These are phyloP conservation scores for Phyllotreta cruciferae DNA, from an alignment of 2,888 invertebrate species.

Conservation along the genomic window DNA sequence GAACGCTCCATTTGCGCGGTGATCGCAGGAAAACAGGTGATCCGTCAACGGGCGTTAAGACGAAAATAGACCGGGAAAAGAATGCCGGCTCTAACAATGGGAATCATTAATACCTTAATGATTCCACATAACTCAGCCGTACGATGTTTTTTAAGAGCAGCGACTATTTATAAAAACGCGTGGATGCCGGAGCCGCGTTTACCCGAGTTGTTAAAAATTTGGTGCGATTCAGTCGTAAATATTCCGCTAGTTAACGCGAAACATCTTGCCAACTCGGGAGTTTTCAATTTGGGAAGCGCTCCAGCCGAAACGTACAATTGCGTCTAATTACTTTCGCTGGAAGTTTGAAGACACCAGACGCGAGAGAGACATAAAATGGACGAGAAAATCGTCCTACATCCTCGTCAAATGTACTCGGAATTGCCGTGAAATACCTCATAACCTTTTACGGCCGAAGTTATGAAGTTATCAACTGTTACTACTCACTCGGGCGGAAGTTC, in stretches of 20 bases:
- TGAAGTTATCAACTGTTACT: constrained; percentile 27
- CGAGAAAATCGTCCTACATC: constrained; percentile 22
- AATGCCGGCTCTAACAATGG: constrained; percentile 19
- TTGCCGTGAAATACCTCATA: constrained; percentile 26
- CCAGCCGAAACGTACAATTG: constrained; percentile 16
- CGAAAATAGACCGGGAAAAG: constrained; percentile 21
- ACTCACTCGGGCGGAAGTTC: constrained; percentile 13
- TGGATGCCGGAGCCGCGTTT: neutral
- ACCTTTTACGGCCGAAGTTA: constrained; percentile 26
- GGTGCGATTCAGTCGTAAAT: too few species aligned
- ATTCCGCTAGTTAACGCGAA: neutral
- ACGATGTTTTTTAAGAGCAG: neutral
- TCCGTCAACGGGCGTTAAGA: constrained; percentile 9
- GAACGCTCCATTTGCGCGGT: constrained; percentile 23
- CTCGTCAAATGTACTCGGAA: constrained; percentile 22
- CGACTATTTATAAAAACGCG: neutral
- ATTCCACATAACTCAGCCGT: constrained; percentile 9
- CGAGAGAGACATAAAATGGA: constrained; percentile 20
- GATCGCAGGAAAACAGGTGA: constrained; percentile 30
- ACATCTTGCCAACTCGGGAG: constrained; percentile 15
- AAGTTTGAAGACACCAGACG: constrained; percentile 26
- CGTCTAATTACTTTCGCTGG: constrained; percentile 18
- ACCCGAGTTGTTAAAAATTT: too few species aligned
- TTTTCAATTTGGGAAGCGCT: constrained; percentile 24
- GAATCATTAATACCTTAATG: constrained; percentile 19